A percentile compares a stretch with the other conserved stretches of the same genome.
These are phyloP conservation scores for Diarsia brunnea DNA, from an alignment of 2,888 invertebrate species.

Conservation along the genomic window DNA sequence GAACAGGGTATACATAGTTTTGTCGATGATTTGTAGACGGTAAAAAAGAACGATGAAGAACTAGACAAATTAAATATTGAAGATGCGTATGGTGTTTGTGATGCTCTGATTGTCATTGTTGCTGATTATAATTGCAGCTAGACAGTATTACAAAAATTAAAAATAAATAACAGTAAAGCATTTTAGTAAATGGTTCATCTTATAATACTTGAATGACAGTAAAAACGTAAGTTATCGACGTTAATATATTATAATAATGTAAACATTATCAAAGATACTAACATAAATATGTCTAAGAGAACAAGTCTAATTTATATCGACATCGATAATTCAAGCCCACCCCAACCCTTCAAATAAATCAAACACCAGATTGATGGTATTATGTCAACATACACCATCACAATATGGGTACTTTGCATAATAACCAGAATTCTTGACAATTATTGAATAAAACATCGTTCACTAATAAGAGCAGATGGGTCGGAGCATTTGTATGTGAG, in stretches of 20 bases:
- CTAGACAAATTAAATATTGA: neutral
- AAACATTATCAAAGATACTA: too few relatives aligned
- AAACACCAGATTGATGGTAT: slow-evolving; percentile 89
- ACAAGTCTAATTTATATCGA: slow-evolving; percentile 34
- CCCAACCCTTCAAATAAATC: slow-evolving; percentile 80
- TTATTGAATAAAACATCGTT: slow-evolving; percentile 86
- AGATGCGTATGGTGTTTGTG: neutral
- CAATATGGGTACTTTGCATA: slow-evolving; percentile 86
- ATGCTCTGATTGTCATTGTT: neutral
- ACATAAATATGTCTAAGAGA: neutral
- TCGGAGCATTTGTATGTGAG: slow-evolving; percentile 81
- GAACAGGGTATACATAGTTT: neutral
- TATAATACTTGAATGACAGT: too few relatives aligned
- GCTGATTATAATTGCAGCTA: too few relatives aligned
- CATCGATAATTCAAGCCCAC: slow-evolving; percentile 59
- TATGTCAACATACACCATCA: slow-evolving; percentile 89
- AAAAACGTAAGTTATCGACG: too few relatives aligned
- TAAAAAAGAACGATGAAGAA: too few relatives aligned
- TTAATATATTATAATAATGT: too few relatives aligned
- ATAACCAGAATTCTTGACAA: slow-evolving; percentile 86
- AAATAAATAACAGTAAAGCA: neutral
- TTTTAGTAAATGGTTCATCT: too few relatives aligned
- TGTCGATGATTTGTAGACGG: slow-evolving; percentile 3
- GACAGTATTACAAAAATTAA: neutral
- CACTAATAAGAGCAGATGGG: slow-evolving; percentile 80